Evolutionary conservation across 1,140 invertebrate genomes (phyloP).

Genomic region (Drosophila sucinea): DNA sequence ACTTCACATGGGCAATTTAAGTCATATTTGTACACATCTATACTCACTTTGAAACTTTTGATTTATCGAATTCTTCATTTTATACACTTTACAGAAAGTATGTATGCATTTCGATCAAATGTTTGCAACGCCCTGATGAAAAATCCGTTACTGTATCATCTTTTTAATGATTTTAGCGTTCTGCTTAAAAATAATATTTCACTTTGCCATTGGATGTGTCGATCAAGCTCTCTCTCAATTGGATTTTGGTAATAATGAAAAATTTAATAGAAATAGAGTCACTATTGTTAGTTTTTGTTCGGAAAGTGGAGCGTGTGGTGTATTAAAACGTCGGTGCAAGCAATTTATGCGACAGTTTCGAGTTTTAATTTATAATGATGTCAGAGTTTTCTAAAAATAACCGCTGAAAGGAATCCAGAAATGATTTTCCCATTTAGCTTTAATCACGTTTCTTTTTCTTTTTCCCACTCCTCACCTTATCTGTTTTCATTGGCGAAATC

Average conservation of each 20-base stretch:
- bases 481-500: slow-evolving; percentile 6
- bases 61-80: background rate
- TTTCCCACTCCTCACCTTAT: background rate
- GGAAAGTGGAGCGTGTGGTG: background rate
- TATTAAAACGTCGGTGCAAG: background rate
- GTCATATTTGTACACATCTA: too few species aligned
- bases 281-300: too few species aligned
- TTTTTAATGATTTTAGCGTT: too few species aligned
- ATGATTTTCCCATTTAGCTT: background rate
- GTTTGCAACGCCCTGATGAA: too few species aligned
- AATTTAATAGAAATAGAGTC: too few species aligned
- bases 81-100: background rate
- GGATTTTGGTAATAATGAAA: too few species aligned
- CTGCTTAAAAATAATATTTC: too few species aligned
- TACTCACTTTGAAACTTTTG: background rate
- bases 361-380: background rate
- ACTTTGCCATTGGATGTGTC: too few species aligned
- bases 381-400: slow-evolving; percentile 7
- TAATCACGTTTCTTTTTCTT: background rate
- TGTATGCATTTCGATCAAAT: background rate
- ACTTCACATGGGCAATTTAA: background rate
- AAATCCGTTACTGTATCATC: too few species aligned
- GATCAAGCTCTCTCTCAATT: too few species aligned
- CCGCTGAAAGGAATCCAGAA: background rate
- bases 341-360: background rate